Evolutionary conservation across 92 coral and sea anemone species (phyloP).

Genomic region (Micromussa lordhowensis): DNA sequence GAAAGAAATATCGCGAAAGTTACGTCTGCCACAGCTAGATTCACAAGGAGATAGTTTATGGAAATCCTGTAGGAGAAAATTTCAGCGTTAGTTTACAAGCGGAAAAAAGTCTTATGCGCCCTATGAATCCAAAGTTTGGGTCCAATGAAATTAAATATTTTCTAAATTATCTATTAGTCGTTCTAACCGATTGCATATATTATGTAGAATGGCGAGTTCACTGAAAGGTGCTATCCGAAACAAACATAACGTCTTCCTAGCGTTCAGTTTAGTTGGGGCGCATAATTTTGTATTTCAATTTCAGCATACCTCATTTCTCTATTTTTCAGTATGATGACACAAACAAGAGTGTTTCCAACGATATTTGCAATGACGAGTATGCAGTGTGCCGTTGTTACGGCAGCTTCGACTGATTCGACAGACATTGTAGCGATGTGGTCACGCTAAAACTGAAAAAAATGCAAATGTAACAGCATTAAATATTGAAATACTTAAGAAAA

Average conservation of each 20-base stretch:
- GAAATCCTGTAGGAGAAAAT: not conserved
- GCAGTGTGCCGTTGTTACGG: not conserved
- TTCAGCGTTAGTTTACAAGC: not conserved
- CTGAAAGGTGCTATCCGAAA: too few relatives aligned
- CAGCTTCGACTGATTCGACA: not conserved
- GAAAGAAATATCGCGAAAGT: not conserved
- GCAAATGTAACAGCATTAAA: not conserved
- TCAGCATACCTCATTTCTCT: slow-evolving; percentile 17
- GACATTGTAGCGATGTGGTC: not conserved
- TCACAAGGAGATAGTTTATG: slow-evolving; percentile 2
- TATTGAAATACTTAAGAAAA: not conserved
- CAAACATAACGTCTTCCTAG: too few relatives aligned
- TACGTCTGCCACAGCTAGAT: slow-evolving; percentile 17
- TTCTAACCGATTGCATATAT: too few relatives aligned
- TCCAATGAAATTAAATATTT: too few relatives aligned
- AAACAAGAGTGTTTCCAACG: slow-evolving; percentile 16
- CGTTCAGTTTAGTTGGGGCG: too few relatives aligned
- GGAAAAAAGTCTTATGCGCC: not conserved
- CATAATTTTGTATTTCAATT: not conserved
- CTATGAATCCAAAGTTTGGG: too few relatives aligned
- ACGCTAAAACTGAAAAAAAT: not conserved
- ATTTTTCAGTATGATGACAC: slow-evolving; percentile 8
- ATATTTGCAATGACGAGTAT: not conserved
- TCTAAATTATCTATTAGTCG: too few relatives aligned
- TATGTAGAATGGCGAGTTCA: too few relatives aligned